phyloP scores from a whole-genome alignment of 2,113 vertebrate genomes.

The Aramus guarauna region DNA sequence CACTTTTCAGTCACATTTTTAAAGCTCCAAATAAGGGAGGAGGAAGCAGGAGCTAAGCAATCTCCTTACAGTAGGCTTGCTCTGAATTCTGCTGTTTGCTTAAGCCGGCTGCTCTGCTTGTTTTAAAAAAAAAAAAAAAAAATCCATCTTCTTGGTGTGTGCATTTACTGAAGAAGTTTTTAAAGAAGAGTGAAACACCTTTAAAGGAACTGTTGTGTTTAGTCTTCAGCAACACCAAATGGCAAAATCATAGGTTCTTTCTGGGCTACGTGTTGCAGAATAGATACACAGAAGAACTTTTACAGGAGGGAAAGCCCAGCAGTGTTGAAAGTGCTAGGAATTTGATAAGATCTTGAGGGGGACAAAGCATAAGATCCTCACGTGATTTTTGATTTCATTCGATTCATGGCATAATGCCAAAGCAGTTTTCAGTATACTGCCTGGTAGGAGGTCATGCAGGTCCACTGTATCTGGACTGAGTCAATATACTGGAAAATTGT shows the following conservation, averaged over 20 bases:
- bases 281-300: background rate
- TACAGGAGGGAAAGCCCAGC: background rate
- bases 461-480: background rate
- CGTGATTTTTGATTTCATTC: background rate
- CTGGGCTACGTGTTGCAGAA: background rate
- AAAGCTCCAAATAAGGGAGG: background rate
- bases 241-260: background rate
- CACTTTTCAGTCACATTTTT: background rate
- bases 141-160: background rate
- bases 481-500: background rate
- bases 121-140: background rate
- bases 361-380: background rate
- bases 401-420: background rate
- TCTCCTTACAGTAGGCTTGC: background rate
- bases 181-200: background rate
- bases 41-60: background rate
- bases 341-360: background rate
- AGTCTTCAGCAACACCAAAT: background rate
- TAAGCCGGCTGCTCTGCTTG: background rate
- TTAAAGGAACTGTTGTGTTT: background rate
- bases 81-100: background rate
- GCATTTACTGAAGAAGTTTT: background rate
- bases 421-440: background rate
- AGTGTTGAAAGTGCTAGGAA: background rate
- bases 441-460: no score